Conservation (phyloP, 53 echinoderm and acorn worm genomes). For the Temnopleurus reevesii region DNA sequence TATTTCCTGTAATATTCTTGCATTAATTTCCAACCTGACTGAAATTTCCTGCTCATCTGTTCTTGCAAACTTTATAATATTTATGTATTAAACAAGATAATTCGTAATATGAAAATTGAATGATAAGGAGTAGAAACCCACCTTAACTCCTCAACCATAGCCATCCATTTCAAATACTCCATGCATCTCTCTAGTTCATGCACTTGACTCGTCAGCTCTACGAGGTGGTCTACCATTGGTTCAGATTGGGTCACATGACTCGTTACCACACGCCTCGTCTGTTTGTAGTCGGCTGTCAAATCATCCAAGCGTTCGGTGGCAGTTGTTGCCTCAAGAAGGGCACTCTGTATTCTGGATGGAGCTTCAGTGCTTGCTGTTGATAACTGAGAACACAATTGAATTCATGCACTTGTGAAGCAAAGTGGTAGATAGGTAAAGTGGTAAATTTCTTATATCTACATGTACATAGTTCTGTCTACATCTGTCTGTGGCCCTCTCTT, state of each 20-base stretch:
- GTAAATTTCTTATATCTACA: too few species aligned
- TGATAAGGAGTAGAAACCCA: slow-evolving; percentile 49
- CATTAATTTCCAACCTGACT: too few species aligned
- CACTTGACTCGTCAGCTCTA: slow-evolving; percentile 68
- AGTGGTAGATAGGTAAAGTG: too few species aligned
- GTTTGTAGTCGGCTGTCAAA: slow-evolving; percentile 66
- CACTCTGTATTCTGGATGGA: slow-evolving; percentile 81
- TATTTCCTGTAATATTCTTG: too few species aligned
- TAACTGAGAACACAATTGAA: slow-evolving; percentile 68
- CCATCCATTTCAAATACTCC: slow-evolving; percentile 98
- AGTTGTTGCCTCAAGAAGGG: slow-evolving; percentile 77
- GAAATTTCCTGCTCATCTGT: too few species aligned
- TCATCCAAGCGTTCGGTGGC: slow-evolving; percentile 66
- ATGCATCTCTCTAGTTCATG: slow-evolving; percentile 87
- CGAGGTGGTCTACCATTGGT: slow-evolving; percentile 73
- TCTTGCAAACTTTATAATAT: too few species aligned
- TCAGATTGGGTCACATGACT: slow-evolving; percentile 81
- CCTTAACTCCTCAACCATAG: slow-evolving; percentile 89
- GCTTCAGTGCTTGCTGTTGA: slow-evolving; percentile 82
- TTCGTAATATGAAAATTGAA: too few species aligned
- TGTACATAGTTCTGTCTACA: too few species aligned
- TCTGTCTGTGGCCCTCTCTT: too few species aligned
- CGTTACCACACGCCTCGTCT: slow-evolving; percentile 63
- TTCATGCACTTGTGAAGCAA: too few species aligned
- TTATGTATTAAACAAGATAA: too few species aligned